Conservation (phyloP, 2,797 vertebrate genomes). For the Onychomys torridus region DNA sequence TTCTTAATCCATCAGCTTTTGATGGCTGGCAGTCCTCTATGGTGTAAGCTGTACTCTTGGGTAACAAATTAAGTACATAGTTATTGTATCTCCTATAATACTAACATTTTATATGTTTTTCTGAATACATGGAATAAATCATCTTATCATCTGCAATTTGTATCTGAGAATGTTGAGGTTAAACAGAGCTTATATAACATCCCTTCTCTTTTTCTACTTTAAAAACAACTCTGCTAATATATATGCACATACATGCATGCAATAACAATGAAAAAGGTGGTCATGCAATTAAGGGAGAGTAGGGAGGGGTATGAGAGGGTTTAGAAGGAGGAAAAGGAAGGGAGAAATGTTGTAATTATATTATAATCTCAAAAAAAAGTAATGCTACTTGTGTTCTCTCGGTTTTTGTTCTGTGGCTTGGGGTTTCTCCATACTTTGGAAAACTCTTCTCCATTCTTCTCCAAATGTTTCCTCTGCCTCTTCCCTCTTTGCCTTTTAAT, state of each 20-base stretch:
- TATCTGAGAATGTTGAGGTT: background rate
- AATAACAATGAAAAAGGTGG: background rate
- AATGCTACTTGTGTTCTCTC: background rate
- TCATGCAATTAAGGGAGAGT: background rate
- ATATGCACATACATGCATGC: too few species aligned
- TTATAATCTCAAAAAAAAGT: background rate
- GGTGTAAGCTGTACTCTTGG: background rate
- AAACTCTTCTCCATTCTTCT: background rate
- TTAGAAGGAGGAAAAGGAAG: background rate
- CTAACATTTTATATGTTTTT: background rate
- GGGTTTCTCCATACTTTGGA: slow-evolving; percentile 1
- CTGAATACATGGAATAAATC: background rate
- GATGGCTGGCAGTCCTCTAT: background rate
- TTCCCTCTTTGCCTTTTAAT: background rate
- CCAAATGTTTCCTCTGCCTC: background rate
- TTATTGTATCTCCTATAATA: background rate
- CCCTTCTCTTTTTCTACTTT: background rate
- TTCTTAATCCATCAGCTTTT: background rate
- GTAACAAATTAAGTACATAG: background rate
- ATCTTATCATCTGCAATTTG: background rate
- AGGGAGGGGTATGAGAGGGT: rapidly evolving
- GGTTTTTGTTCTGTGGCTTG: background rate
- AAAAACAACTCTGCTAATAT: background rate
- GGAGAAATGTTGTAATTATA: background rate
- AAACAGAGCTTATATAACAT: background rate